Base-by-base conservation (phyloP, 2,797 vertebrate species). In the Pseudotriccus pelzelni region DNA sequence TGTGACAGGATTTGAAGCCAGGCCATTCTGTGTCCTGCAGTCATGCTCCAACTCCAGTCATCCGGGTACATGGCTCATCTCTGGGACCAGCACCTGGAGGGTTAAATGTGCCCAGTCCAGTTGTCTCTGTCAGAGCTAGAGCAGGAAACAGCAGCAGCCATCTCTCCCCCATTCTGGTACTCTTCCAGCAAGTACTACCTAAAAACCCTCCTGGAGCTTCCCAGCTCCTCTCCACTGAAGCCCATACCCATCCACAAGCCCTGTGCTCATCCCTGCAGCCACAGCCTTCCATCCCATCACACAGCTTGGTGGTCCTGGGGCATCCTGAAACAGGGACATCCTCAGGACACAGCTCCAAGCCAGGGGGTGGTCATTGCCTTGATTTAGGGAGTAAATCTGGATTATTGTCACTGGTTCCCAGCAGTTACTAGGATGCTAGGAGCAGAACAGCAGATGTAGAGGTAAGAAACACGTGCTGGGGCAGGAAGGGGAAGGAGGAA, bases 1-100 rank as follows among this genome's bases (percentile, higher is more conserved):
- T 0, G 0, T 25, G 53, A 52, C 10, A 56, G 58, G 53, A 30
- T 2, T 2, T 25, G 30, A 56, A 84, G 18, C 62, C 23, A 60
- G 32, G 44, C 32, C 4, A 3, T 14, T 12, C 49, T 47, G 12
- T 50, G 22, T 41, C 50, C 82, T n/a, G 28, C 37, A 83, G 60
- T 25, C 39, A 19, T 11, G 30, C 10, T 80, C 20, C 41, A 30
- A 2, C 41, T 60, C 39, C 16, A 12, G 59, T 62, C 46, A 18
- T 72, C 27, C 16, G 49, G 39, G 28, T 22, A 56, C 27, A 23
- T 1, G 23, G 21, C 24, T 84, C 3, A 2, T 37, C 43, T 64
- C 53, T 66, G 36, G 30, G 17, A 59, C 16, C 55, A 87, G 75
- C 32, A n/a, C 1, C 2, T 41, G 23, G 30, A 59, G 14, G 5